Percentiles rank a stretch among this genome's conserved stretches.
These are phyloP conservation scores for Coluber constrictor DNA, from an alignment of 2,797 vertebrate species.

Conservation along the genomic window DNA sequence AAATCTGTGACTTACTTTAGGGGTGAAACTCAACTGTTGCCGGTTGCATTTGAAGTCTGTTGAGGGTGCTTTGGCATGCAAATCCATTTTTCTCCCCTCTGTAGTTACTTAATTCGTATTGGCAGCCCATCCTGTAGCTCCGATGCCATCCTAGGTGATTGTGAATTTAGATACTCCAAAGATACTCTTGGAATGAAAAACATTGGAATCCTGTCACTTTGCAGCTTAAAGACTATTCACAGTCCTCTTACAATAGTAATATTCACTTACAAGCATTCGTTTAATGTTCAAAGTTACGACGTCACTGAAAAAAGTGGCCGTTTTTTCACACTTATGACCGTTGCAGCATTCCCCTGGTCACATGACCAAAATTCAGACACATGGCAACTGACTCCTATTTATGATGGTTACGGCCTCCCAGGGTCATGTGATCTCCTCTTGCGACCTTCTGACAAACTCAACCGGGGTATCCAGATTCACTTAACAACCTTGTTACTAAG, in stretches of 20 bases:
- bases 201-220: background rate
- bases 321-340: accelerated
- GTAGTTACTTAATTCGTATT: background rate
- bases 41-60: background rate
- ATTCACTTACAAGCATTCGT: background rate
- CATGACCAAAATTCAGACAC: no score
- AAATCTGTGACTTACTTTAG: background rate
- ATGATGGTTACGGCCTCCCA: no score
- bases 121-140: background rate
- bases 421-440: no score
- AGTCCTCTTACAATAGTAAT: background rate
- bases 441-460: no score
- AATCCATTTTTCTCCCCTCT: background rate
- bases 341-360: background rate
- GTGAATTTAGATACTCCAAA: background rate
- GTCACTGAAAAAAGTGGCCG: accelerated
- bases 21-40: background rate
- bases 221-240: background rate
- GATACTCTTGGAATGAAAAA: background rate
- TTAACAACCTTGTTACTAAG: no score
- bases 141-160: background rate
- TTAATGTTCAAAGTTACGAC: background rate
- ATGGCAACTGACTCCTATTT: no score
- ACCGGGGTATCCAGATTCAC: no score
- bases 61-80: background rate